Evolutionary conservation across 2,888 invertebrate genomes (phyloP), one percentile per base, ranked within the genome.

Genomic region (Apomyelois bistriatella): DNA sequence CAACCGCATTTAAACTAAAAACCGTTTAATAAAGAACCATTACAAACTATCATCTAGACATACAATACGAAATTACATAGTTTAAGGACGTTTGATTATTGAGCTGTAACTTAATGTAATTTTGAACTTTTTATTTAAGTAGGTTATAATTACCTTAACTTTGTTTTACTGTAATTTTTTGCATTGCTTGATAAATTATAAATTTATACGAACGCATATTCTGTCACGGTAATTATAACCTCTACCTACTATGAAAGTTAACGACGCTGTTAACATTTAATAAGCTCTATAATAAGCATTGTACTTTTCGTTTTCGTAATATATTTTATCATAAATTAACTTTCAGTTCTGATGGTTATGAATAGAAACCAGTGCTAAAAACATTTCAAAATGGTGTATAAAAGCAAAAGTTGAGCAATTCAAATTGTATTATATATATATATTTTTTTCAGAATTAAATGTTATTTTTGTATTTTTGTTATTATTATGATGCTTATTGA

Each of bases 271-370:
- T 62, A 70, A 67, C 66, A 70, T 66, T 59, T 58, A 68, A 49
- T 48, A 69, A 70, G 69, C 68, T 62, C 46, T 60, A 59, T 60
- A 54, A 58, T 57, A 66, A 65, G 66, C 66, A 52, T 54, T 22
- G 6, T n/a, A 22, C 28, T 37, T 43, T 15, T 17, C 5, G 17
- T 41, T n/a, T n/a, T 16, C 8, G 8, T 1, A 32, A 32, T 22
- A 5, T n/a, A n/a, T n/a, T n/a, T n/a, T n/a, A n/a, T n/a, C 28
- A 28, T 28, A 5, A 28, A 28, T 5, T 28, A 3, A 28, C 3
- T 28, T 28, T 28, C 10, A 15, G 15, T 5, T 40, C 10, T 40
- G 36, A 37, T 13, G 17, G 47, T 16, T 16, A 3, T 12, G 38
- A 52, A 16, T 43, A 17, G n/a, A 42, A 37, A 52, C 47, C 47